Conservation (phyloP, 2,797 vertebrate species). For the Orestias chungarensis region DNA sequence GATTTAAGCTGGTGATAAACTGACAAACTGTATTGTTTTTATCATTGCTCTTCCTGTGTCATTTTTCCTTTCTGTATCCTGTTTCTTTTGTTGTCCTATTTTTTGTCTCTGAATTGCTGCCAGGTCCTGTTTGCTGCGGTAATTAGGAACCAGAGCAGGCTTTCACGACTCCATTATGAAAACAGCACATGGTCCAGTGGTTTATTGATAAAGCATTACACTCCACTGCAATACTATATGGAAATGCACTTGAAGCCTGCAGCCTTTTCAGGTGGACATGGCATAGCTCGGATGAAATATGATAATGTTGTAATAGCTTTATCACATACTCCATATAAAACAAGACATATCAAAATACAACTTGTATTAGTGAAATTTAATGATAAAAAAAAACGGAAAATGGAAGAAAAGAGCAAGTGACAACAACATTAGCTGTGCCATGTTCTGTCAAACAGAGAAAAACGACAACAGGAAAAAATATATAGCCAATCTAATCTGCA, state of each 20-base stretch:
- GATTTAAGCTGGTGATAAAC: conserved; percentile 60
- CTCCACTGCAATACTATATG: conserved; percentile 72
- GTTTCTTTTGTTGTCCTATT: conserved; percentile 49
- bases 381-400: conserved; percentile 40
- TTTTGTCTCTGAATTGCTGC: conserved; percentile 73
- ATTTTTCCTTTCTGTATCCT: conserved; percentile 44
- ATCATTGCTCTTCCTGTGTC: conserved; percentile 53
- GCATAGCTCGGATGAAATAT: conserved; percentile 72
- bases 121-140: conserved; percentile 79
- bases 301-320: conserved; percentile 70
- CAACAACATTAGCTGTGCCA: conserved; percentile 45
- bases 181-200: conserved; percentile 82
- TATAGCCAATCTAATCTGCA: conserved; percentile 56
- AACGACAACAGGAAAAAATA: conserved; percentile 54
- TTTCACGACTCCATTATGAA: conserved; percentile 84
- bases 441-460: conserved; percentile 66
- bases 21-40: conserved; percentile 56
- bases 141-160: conserved; percentile 80
- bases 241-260: conserved; percentile 70
- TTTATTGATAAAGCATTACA: conserved; percentile 86
- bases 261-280: conserved; percentile 74
- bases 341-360: conserved; percentile 54
- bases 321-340: conserved; percentile 64
- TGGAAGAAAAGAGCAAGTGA: conserved; percentile 28
- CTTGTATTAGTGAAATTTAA: conserved; percentile 64